Conservation (phyloP, 1,140 invertebrate genomes). For the Drosophila hydei region DNA sequence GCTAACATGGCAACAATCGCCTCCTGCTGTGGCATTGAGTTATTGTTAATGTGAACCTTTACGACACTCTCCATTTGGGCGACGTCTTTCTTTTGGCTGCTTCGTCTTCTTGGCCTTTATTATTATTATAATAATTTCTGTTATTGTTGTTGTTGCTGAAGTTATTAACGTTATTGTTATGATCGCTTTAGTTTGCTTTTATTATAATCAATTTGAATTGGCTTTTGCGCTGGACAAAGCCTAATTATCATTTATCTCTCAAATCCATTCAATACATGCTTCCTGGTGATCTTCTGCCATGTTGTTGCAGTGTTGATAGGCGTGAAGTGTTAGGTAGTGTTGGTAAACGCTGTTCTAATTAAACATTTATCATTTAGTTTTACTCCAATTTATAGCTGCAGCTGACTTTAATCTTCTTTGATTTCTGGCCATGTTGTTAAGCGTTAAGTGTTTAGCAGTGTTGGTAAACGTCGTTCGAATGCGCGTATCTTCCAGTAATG, state of each 20-base stretch:
- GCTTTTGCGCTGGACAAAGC: conserved; percentile 21
- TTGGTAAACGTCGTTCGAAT: neutral
- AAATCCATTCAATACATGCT: no score
- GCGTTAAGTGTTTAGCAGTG: no score
- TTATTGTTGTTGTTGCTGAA: conserved; percentile 18
- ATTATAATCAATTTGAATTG: conserved; percentile 6
- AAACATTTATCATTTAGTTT: no score
- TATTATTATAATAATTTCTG: conserved; percentile 7
- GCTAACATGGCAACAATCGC: conserved; percentile 84
- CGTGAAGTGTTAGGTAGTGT: no score
- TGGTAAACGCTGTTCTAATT: no score
- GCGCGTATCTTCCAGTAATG: no score
- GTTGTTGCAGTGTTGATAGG: no score
- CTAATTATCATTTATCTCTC: conserved; percentile 34
- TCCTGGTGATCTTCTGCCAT: no score
- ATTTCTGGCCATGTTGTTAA: no score
- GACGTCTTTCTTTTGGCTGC: conserved; percentile 2
- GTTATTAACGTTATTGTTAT: conserved; percentile 27
- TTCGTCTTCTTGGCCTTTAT: neutral
- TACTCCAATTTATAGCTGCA: no score
- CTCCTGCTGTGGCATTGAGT: conserved; percentile 81
- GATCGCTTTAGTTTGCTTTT: conserved; percentile 9
- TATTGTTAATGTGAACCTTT: conserved; percentile 83
- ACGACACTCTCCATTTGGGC: conserved; percentile 69
- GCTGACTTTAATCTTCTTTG: no score